Conservation (phyloP, 2,113 vertebrate genomes). For the Steatornis caripensis region DNA sequence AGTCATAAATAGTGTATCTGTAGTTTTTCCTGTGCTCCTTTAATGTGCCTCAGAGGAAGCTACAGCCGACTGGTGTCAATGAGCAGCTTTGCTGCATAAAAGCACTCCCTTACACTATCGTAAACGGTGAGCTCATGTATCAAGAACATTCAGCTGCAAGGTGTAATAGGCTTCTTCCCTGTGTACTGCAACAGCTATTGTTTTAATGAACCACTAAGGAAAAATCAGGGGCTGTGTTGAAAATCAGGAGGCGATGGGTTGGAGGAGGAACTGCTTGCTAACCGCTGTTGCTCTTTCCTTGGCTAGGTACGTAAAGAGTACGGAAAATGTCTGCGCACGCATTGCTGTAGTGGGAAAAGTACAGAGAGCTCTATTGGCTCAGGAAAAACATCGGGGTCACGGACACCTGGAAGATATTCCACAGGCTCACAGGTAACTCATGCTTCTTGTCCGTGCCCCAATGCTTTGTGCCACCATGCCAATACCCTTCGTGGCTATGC, state of each 20-base stretch:
- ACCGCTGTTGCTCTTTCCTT: constrained; percentile 34
- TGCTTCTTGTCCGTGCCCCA: not conserved
- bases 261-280: constrained; percentile 10
- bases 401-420: constrained; percentile 91
- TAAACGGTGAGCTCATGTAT: not conserved
- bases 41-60: not conserved
- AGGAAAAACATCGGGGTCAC: constrained; percentile 88
- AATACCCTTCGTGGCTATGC: not conserved
- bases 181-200: not conserved
- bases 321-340: constrained; percentile 92
- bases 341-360: constrained; percentile 95
- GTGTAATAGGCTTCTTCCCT: not conserved
- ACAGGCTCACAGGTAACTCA: constrained; percentile 90
- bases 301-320: constrained; percentile 94
- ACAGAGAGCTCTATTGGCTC: constrained; percentile 94
- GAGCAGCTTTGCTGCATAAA: not conserved
- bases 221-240: not conserved
- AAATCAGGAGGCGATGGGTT: not conserved
- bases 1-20: not conserved
- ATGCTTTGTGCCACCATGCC: not conserved
- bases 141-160: not conserved
- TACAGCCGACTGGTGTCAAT: not conserved
- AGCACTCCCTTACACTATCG: not conserved
- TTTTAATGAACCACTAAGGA: not conserved
- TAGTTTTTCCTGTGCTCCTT: not conserved